Evolutionary conservation across 1,140 invertebrate species (phyloP).

Genomic region (Mamestra configurata): DNA sequence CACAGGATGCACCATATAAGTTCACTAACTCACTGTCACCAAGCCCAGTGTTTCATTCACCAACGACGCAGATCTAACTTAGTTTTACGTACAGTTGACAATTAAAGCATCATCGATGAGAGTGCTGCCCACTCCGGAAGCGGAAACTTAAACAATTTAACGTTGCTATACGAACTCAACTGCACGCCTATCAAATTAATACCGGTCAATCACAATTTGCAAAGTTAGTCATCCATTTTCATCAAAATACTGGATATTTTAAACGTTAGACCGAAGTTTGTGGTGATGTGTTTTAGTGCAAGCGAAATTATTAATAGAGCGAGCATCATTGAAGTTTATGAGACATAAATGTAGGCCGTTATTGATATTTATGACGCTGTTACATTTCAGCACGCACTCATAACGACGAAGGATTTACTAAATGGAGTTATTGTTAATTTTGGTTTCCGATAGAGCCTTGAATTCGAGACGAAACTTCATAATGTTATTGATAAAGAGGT

Average conservation of each 20-base stretch:
- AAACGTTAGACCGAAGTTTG: not conserved
- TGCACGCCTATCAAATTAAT: conserved; percentile 50
- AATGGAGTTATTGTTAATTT: not conserved
- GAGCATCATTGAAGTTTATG: not conserved
- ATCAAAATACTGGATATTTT: conserved; percentile 12
- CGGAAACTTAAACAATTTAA: conserved; percentile 57
- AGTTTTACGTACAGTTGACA: conserved; percentile 41
- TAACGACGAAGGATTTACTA: not conserved
- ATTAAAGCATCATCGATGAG: conserved; percentile 37
- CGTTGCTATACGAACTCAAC: not conserved
- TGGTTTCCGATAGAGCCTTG: not conserved
- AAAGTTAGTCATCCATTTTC: conserved; percentile 51
- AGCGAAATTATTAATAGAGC: not conserved
- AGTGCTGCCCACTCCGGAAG: conserved; percentile 34
- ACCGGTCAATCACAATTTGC: conserved; percentile 36
- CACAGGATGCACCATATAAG: not conserved
- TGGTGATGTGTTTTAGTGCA: not conserved
- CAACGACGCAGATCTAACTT: conserved; percentile 14
- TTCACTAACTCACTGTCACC: not conserved
- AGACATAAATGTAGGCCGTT: conserved; percentile 10
- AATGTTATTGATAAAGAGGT: not conserved
- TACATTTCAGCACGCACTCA: not conserved
- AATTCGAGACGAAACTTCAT: not conserved
- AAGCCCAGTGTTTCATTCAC: not conserved
- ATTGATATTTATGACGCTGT: not conserved